Base-by-base conservation (phyloP, 2,888 invertebrate species). In the Drosophila recens region DNA sequence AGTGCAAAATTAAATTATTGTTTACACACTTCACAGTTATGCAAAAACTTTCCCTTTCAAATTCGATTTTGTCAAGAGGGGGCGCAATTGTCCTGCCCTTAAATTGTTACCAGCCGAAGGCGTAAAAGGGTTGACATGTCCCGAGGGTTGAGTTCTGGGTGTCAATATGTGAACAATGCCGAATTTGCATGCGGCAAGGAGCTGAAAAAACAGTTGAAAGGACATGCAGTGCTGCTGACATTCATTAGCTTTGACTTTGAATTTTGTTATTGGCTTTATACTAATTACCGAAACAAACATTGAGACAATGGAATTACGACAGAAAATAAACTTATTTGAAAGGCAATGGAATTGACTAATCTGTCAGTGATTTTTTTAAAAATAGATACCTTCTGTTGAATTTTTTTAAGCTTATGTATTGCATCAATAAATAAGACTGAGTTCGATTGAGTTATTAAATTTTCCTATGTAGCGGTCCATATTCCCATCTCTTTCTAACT, bases 1-100 rank as follows among this genome's bases (percentile, higher is more conserved):
- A 87, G 85, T 86, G 79, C 65, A 62, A 89, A 90, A 91, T 91
- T 88, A 82, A 90, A 91, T 91, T 91, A 91, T 87, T 90, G 86
- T 90, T 90, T 90, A 85, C 83, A 87, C 82, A 74, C 64, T 68
- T 66, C 9, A 42, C 56, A 63, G 38, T 66, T 75, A 67, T 73
- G 65, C 73, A 72, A 79, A 69, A 64, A 48, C 15, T 6, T 59
- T 45, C 23, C 54, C 34, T 42, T 52, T 46, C 4, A 48, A 79
- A 72, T 75, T 74, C 75, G 84, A 80, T 77, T 85, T 77, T 65
- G 64, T 9, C 51, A 23, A 51, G 15, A 78, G 76, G 68, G 68
- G 72, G 65, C 58, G 54, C 71, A 71, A 51, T 58, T 34, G 17
- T 13, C 33, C 48, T 67, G 59, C 33, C 52, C 63, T 67, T 67